Evolutionary conservation across 2,888 invertebrate species (phyloP).

Genomic region (Atethmia centrago): DNA sequence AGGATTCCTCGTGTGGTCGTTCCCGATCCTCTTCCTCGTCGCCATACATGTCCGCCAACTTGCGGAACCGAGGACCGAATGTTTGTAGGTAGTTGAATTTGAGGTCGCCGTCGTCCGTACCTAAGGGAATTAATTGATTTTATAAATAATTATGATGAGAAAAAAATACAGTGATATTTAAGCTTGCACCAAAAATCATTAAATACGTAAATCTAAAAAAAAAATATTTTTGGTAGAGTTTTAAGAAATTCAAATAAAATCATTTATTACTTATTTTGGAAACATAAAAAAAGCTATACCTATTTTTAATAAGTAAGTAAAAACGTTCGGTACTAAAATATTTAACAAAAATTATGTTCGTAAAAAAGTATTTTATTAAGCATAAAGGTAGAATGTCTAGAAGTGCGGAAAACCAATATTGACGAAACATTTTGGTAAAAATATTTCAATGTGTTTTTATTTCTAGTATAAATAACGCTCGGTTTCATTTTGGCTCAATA

Average conservation of each 20-base stretch:
- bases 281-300: not conserved
- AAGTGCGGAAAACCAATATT: slow-evolving; percentile 18
- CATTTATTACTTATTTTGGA: not conserved
- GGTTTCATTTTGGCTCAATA: not conserved
- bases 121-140: slow-evolving; percentile 67
- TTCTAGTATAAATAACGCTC: not conserved
- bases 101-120: slow-evolving; percentile 97
- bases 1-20: slow-evolving; percentile 94
- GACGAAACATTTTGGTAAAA: slow-evolving; percentile 9
- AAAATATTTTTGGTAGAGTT: not conserved
- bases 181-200: not conserved
- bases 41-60: slow-evolving; percentile 98
- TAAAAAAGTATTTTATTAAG: not conserved
- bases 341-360: not conserved
- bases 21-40: slow-evolving; percentile 94
- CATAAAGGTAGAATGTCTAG: slow-evolving; percentile 22
- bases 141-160: not conserved
- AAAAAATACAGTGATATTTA: not conserved
- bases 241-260: not conserved
- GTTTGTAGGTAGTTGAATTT: slow-evolving; percentile 98
- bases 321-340: not conserved
- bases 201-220: too few relatives aligned
- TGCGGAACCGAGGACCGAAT: slow-evolving; percentile 98
- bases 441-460: slow-evolving; percentile 26
- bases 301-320: not conserved